These are phyloP conservation scores for Monochamus saltuarius DNA, from an alignment of 1,140 invertebrate species.

Conservation along the genomic window DNA sequence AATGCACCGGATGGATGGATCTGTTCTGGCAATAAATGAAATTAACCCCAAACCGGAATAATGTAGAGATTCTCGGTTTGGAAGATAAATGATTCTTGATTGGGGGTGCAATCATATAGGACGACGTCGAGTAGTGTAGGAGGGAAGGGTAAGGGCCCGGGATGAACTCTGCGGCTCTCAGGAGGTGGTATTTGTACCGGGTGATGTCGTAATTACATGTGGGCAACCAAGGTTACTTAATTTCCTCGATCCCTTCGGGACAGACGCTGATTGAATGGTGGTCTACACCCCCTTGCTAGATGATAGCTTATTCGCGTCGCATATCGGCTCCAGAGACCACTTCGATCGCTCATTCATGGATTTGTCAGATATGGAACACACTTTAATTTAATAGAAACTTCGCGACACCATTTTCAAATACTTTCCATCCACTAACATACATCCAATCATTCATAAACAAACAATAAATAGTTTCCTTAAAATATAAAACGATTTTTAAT, in stretches of 20 bases:
- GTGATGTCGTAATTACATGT: slow-evolving; percentile 35
- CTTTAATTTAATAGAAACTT: too few species aligned
- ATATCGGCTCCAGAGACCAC: slow-evolving; percentile 16
- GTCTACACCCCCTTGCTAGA: slow-evolving; percentile 3
- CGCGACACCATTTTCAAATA: too few species aligned
- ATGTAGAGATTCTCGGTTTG: slow-evolving; percentile 9
- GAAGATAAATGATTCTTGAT: slow-evolving; percentile 19
- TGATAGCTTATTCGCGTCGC: slow-evolving; percentile 14
- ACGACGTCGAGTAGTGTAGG: slow-evolving; percentile 8
- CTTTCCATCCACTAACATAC: too few species aligned
- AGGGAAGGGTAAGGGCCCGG: slow-evolving; percentile 9
- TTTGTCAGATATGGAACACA: neutral
- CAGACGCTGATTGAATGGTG: slow-evolving; percentile 33
- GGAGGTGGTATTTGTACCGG: slow-evolving; percentile 35
- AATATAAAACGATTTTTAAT: too few species aligned
- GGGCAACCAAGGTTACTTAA: slow-evolving; percentile 37
- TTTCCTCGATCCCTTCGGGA: slow-evolving; percentile 29
- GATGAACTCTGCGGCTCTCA: slow-evolving; percentile 10
- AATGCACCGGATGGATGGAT: too few species aligned
- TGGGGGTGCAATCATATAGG: slow-evolving; percentile 27
- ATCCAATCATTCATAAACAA: too few species aligned
- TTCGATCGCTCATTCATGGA: slow-evolving; percentile 16
- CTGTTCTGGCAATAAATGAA: slow-evolving; percentile 6
- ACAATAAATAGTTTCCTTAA: too few species aligned
- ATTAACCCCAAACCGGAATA: slow-evolving; percentile 5